A percentile compares a stretch with the other conserved stretches of the same genome.
Evolutionary conservation across 2,888 invertebrate genomes (phyloP).

Genomic region (Lordiphosa fenestrarum): DNA sequence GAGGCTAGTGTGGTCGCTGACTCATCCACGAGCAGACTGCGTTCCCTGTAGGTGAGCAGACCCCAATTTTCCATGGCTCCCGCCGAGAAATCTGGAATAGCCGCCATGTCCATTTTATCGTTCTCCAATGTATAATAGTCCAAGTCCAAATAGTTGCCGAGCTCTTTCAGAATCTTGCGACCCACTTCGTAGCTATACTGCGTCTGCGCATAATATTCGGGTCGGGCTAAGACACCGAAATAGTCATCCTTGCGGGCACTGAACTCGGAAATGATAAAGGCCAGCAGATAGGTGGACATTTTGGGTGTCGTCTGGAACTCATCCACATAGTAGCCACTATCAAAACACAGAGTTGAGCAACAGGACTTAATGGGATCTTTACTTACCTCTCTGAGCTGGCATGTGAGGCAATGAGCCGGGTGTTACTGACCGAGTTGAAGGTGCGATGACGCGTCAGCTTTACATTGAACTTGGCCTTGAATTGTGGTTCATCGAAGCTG

Average conservation of each 20-base stretch:
- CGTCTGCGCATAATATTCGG: conserved; percentile 85
- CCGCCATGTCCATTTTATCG: conserved; percentile 91
- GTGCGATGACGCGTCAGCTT: conserved; percentile 76
- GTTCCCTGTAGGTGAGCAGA: conserved; percentile 89
- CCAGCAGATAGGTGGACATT: conserved; percentile 91
- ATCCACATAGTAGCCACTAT: conserved; percentile 57
- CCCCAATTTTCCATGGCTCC: conserved; percentile 98
- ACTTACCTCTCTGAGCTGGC: conserved; percentile 56
- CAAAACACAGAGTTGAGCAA: background rate
- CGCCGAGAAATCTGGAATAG: conserved; percentile 90
- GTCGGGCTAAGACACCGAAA: conserved; percentile 85
- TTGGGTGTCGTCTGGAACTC: conserved; percentile 80
- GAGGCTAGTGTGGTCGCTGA: conserved; percentile 82
- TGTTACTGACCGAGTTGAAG: conserved; percentile 71
- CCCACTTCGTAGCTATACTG: conserved; percentile 85
- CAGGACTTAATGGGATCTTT: background rate
- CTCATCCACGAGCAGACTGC: conserved; percentile 85
- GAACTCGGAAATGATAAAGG: conserved; percentile 87
- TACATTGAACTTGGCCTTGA: conserved; percentile 85
- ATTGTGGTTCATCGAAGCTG: conserved; percentile 88
- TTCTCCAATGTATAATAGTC: conserved; percentile 82
- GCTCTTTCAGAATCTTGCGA: conserved; percentile 80
- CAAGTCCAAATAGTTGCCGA: conserved; percentile 83
- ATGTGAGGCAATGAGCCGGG: conserved; percentile 34
- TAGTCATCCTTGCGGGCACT: conserved; percentile 54